These are phyloP conservation scores for Geodia barretti DNA, from an alignment of 37 sponge, comb jelly and placozoan species.

Conservation along the genomic window DNA sequence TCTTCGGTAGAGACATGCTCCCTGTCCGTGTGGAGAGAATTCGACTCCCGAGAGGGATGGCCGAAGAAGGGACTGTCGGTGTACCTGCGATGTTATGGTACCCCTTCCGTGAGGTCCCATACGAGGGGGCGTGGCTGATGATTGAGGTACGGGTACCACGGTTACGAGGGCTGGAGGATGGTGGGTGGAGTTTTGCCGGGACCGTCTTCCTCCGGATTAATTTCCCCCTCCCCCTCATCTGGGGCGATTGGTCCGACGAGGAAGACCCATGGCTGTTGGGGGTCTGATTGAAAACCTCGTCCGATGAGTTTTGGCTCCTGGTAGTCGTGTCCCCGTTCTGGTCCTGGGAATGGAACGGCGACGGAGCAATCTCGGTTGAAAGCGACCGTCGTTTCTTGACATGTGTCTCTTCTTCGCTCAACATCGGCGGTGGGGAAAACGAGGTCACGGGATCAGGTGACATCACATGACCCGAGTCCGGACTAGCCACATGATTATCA, in stretches of 20 bases:
- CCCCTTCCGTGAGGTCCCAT: not conserved
- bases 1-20: not conserved
- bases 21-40: not conserved
- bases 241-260: too few species aligned
- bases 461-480: not conserved
- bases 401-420: not conserved
- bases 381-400: not conserved
- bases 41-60: not conserved
- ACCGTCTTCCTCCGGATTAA: not conserved
- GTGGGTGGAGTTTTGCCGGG: not conserved
- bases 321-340: not conserved
- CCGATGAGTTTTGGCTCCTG: not conserved
- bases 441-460: not conserved
- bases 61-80: not conserved
- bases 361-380: not conserved
- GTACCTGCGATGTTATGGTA: not conserved
- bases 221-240: not conserved
- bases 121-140: not conserved
- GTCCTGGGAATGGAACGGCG: not conserved
- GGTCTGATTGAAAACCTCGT: not conserved
- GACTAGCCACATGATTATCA: constrained; percentile 8
- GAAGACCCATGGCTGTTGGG: not conserved
- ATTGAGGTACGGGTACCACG: not conserved
- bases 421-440: not conserved
- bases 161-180: not conserved